Percentiles rank a stretch among this genome's conserved stretches.
phyloP scores from a whole-genome alignment of 2,888 invertebrate species.

The Archips crataeganus region DNA sequence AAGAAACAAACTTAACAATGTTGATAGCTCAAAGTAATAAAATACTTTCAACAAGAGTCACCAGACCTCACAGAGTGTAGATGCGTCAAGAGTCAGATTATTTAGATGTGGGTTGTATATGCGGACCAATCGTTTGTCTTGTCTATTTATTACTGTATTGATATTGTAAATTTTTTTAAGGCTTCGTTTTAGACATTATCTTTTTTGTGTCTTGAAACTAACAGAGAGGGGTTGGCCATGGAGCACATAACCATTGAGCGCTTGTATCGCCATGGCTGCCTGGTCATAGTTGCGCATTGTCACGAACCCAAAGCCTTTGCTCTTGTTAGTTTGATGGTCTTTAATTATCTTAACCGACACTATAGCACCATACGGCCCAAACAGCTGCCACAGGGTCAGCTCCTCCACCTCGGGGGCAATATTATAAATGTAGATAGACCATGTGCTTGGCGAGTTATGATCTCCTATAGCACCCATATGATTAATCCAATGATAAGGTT shows the following conservation, averaged over 20 bases:
- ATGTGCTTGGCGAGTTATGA: conserved; percentile 81
- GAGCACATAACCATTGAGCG: conserved; percentile 80
- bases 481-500: conserved; percentile 83
- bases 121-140: conserved; percentile 77
- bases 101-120: conserved; percentile 70
- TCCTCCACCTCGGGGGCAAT: conserved; percentile 83
- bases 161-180: conserved; percentile 79
- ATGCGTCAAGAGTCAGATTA: conserved; percentile 63
- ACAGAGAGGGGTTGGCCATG: conserved; percentile 82
- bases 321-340: conserved; percentile 84
- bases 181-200: conserved; percentile 79
- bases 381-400: conserved; percentile 82
- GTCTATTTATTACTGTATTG: conserved; percentile 83
- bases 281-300: conserved; percentile 85
- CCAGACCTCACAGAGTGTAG: conserved; percentile 73
- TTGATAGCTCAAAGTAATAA: conserved; percentile 85
- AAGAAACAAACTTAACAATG: conserved; percentile 86
- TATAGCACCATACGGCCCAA: conserved; percentile 86
- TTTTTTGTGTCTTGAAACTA: conserved; percentile 85
- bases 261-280: conserved; percentile 85
- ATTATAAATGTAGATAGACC: conserved; percentile 85
- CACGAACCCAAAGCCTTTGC: conserved; percentile 85
- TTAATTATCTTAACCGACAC: conserved; percentile 85
- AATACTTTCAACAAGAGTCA: conserved; percentile 83
- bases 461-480: conserved; percentile 81